A percentile compares a stretch with the other conserved stretches of the same genome.
Conservation (phyloP, 2,888 invertebrate species). For the Baccha elongata region DNA sequence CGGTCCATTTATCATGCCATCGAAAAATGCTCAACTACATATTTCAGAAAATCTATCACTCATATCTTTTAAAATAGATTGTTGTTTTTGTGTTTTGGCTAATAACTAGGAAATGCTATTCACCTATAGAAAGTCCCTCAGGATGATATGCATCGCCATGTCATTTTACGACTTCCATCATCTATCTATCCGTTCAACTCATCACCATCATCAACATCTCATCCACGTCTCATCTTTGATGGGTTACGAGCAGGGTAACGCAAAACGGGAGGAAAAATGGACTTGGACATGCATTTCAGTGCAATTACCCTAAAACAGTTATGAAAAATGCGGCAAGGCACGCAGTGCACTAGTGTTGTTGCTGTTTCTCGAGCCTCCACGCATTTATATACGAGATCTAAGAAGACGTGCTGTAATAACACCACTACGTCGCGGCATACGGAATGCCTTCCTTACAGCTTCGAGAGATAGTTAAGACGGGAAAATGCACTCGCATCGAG, state of each 20-base stretch:
- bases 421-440: constrained; percentile 17
- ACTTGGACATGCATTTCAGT: constrained; percentile 63
- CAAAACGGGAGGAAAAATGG: constrained; percentile 3
- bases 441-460: constrained; percentile 18
- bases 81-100: constrained; percentile 35
- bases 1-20: constrained; percentile 64
- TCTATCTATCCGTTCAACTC: constrained; percentile 61
- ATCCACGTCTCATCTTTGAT: constrained; percentile 58
- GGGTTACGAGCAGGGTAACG: not conserved
- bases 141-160: constrained; percentile 73
- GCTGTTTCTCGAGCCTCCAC: constrained; percentile 23
- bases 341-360: constrained; percentile 53
- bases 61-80: not conserved
- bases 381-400: constrained; percentile 47
- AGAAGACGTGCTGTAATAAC: constrained; percentile 65
- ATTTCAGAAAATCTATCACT: constrained; percentile 29
- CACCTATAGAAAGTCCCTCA: constrained; percentile 61
- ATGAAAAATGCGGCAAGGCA: constrained; percentile 71
- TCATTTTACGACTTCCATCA: constrained; percentile 72
- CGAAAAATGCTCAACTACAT: constrained; percentile 34
- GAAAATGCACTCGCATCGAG: constrained; percentile 58
- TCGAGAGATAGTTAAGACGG: constrained; percentile 34
- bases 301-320: constrained; percentile 72
- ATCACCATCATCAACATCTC: constrained; percentile 70
- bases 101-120: constrained; percentile 70